Conservation (phyloP, 30 jellyfish, hydroid and myxozoan genomes). For the Chrysaora quinquecirrha region DNA sequence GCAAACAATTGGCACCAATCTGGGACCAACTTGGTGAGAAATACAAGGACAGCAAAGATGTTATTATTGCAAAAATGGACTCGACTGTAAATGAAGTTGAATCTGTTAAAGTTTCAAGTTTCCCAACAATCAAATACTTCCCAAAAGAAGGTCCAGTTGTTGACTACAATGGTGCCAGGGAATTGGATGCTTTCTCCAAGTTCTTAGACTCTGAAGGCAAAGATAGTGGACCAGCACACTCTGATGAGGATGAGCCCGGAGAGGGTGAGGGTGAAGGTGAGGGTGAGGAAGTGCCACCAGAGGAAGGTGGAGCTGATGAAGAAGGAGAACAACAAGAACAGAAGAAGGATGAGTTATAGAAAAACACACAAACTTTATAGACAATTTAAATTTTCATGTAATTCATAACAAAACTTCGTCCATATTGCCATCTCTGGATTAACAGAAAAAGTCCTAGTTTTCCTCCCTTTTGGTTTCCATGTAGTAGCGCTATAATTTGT, state of each 20-base stretch:
- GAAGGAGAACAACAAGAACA: slow-evolving; percentile 67
- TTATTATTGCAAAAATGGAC: slow-evolving; percentile 98
- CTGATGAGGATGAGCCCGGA: slow-evolving; percentile 70
- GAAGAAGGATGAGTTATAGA: slow-evolving; percentile 59
- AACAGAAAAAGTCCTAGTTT: too few species aligned
- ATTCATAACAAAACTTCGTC: not conserved
- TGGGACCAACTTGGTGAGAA: slow-evolving; percentile 99
- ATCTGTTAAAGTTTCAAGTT: slow-evolving; percentile 93
- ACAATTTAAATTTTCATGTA: not conserved
- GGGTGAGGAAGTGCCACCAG: slow-evolving; percentile 65
- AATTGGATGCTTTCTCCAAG: slow-evolving; percentile 87
- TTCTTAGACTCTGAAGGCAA: slow-evolving; percentile 98
- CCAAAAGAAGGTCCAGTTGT: slow-evolving; percentile 91
- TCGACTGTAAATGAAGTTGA: slow-evolving; percentile 97
- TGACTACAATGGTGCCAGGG: slow-evolving; percentile 99
- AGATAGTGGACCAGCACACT: slow-evolving; percentile 55
- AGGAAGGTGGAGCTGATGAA: slow-evolving; percentile 66
- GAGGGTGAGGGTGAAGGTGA: slow-evolving; percentile 72
- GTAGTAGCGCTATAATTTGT: too few species aligned
- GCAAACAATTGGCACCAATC: slow-evolving; percentile 97
- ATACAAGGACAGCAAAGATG: slow-evolving; percentile 81
- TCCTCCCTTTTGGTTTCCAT: too few species aligned
- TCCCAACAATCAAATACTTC: slow-evolving; percentile 97
- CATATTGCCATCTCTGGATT: too few species aligned
- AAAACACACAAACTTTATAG: not conserved